Evolutionary conservation across 2,888 invertebrate species (phyloP).

Genomic region (Periphyllus acericola): DNA sequence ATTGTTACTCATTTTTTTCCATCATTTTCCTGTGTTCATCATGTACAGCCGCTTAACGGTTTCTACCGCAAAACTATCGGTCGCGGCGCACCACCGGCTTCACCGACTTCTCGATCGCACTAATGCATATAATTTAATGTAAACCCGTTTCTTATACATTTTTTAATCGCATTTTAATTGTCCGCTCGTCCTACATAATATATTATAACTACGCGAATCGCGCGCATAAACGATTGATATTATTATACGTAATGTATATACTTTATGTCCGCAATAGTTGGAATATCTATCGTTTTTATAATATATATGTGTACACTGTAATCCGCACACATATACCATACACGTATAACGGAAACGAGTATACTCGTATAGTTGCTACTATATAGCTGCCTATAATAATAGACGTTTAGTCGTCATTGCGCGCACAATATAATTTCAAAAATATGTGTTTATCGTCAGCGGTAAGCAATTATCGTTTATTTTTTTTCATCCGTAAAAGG

Average conservation of each 20-base stretch:
- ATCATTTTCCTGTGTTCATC: not conserved
- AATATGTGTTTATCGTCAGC: not conserved
- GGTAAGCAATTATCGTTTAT: not conserved
- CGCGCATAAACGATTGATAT: not conserved
- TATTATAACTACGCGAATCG: not conserved
- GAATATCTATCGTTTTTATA: not conserved
- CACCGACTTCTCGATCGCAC: not conserved
- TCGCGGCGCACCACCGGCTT: not conserved
- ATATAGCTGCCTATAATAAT: not conserved
- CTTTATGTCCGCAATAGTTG: not conserved
- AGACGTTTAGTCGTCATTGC: not conserved
- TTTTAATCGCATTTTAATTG: constrained; percentile 27
- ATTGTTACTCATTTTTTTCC: not conserved
- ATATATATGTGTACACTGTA: not conserved
- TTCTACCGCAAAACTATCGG: not conserved
- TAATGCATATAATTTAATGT: not conserved
- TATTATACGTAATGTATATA: not conserved
- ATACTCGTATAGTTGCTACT: not conserved
- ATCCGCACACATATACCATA: not conserved
- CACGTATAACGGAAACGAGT: constrained; percentile 6
- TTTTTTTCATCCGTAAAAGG: not conserved
- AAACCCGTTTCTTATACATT: constrained; percentile 20
- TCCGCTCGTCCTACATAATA: not conserved
- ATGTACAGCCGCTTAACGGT: not conserved
- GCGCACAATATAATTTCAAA: not conserved